These are phyloP conservation scores for Donacobius atricapilla DNA, from an alignment of 2,113 vertebrate species.

Conservation along the genomic window DNA sequence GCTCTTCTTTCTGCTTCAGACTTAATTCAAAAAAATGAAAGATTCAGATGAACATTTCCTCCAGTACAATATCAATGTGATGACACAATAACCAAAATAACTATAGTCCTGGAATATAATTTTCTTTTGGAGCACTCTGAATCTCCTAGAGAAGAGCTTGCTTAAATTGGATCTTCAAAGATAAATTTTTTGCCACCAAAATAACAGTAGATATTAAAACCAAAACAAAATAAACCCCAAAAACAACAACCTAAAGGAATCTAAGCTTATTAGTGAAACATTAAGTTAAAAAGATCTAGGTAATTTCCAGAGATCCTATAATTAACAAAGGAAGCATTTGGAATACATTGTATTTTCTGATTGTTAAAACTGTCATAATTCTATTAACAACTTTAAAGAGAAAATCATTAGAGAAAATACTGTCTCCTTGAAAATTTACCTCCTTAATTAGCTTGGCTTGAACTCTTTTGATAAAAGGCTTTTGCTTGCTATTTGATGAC, in stretches of 20 bases:
- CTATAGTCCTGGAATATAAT: conserved; percentile 5
- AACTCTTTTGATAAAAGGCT: conserved; percentile 44
- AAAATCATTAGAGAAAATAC: conserved; percentile 16
- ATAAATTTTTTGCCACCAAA: conserved; percentile 21
- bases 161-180: conserved; percentile 54
- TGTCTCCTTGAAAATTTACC: background rate
- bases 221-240: background rate
- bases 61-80: background rate
- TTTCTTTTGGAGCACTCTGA: conserved; percentile 4
- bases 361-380: conserved; percentile 43
- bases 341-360: conserved; percentile 11
- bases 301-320: conserved; percentile 29
- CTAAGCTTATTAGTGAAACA: conserved; percentile 41
- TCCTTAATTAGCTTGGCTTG: background rate
- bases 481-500: background rate
- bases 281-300: conserved; percentile 37
- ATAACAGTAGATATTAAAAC: conserved; percentile 13
- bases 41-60: background rate
- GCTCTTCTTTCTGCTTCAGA: background rate
- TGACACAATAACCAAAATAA: conserved; percentile 44
- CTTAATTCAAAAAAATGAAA: background rate
- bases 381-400: conserved; percentile 17
- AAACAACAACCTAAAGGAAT: background rate
- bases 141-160: background rate
- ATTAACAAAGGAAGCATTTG: conserved; percentile 38